Percentiles rank a stretch among this genome's conserved stretches.
phyloP scores from a whole-genome alignment of 2,888 invertebrate genomes.

The Hypselothyrea guttata region DNA sequence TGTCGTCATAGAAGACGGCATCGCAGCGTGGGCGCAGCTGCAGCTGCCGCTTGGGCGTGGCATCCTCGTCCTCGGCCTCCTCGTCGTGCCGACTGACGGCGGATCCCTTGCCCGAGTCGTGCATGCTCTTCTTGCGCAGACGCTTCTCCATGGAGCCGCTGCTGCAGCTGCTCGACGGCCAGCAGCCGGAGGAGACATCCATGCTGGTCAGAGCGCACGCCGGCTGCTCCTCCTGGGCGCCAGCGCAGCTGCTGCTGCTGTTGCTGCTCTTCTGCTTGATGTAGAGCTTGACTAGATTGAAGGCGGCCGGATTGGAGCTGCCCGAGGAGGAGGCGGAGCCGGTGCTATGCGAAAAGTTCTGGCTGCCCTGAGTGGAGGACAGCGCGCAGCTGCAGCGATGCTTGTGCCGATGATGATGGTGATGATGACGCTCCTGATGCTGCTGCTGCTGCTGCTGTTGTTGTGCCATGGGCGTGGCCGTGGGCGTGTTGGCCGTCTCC shows the following conservation, averaged over 20 bases:
- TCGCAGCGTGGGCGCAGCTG: conserved; percentile 55
- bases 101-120: conserved; percentile 82
- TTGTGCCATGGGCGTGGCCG: conserved; percentile 40
- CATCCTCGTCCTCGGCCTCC: conserved; percentile 77
- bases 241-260: conserved; percentile 84
- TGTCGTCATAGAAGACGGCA: conserved; percentile 75
- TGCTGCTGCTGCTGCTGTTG: conserved; percentile 44
- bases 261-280: conserved; percentile 93
- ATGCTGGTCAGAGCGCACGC: conserved; percentile 84
- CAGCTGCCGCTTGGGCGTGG: conserved; percentile 51
- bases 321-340: conserved; percentile 80
- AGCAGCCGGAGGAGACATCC: conserved; percentile 91
- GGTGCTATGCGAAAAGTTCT: conserved; percentile 72
- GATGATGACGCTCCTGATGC: conserved; percentile 36
- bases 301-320: conserved; percentile 86
- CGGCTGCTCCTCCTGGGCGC: conserved; percentile 84
- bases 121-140: conserved; percentile 82
- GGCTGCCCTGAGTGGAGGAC: conserved; percentile 61
- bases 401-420: conserved; percentile 61
- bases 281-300: conserved; percentile 93
- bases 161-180: conserved; percentile 84
- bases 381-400: conserved; percentile 71
- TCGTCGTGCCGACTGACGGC: conserved; percentile 82
- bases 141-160: conserved; percentile 81
- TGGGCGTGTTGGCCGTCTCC: conserved; percentile 29